Conservation (phyloP, 2,888 invertebrate species). For the Nysson spinosus region DNA sequence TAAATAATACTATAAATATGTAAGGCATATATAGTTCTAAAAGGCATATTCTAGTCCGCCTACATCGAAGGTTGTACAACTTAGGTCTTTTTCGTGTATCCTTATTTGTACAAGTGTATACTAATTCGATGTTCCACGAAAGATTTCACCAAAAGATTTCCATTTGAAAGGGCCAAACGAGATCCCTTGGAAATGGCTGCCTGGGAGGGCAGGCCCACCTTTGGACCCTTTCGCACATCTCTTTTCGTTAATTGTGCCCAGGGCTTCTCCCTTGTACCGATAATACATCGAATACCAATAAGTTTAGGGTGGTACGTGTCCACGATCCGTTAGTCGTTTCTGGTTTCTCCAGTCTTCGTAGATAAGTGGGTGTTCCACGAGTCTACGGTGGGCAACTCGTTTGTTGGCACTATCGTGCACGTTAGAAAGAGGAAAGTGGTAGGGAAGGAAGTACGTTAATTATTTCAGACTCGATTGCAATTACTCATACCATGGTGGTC, state of each 20-base stretch:
- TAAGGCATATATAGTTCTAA: no score
- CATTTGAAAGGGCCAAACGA: neutral
- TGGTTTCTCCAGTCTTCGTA: conserved; percentile 8
- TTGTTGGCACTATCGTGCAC: conserved; percentile 2
- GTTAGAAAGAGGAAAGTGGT: neutral
- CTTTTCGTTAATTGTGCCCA: conserved; percentile 54
- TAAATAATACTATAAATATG: no score
- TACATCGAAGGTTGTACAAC: no score
- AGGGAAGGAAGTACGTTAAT: conserved; percentile 30
- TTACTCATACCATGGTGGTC: conserved; percentile 43
- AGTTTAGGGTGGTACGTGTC: conserved; percentile 33
- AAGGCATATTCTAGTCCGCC: no score
- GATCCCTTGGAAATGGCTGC: neutral
- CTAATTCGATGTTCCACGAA: conserved; percentile 35
- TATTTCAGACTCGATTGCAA: conserved; percentile 46
- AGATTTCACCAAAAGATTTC: conserved; percentile 20
- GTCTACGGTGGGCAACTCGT: conserved; percentile 2
- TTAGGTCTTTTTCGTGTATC: no score
- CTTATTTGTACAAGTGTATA: conserved; percentile 21
- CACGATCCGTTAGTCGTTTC: conserved; percentile 28
- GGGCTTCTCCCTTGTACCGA: conserved; percentile 20
- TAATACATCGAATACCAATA: conserved; percentile 52
- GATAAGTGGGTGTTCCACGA: conserved; percentile 40
- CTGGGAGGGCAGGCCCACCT: conserved; percentile 36
- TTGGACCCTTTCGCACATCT: conserved; percentile 28